A percentile compares a stretch with the other conserved stretches of the same genome.
These are phyloP conservation scores for Prionchulus punctatus DNA, from an alignment of 2,888 invertebrate species.

Conservation along the genomic window DNA sequence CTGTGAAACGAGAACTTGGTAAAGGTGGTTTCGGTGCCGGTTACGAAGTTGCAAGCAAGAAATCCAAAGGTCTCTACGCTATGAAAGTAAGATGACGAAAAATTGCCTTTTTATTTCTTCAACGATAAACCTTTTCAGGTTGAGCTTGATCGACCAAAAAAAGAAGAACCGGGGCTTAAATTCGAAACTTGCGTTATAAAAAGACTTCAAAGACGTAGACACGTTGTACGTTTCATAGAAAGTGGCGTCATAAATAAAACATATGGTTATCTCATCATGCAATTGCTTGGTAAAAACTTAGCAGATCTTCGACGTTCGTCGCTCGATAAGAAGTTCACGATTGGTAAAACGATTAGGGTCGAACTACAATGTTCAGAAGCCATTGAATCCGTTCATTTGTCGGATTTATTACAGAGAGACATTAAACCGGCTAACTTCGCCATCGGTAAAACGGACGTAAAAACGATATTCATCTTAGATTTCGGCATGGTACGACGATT, in stretches of 20 bases:
- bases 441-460: too few relatives aligned
- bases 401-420: not conserved
- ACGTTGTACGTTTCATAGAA: too few relatives aligned
- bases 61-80: too few relatives aligned
- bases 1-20: not conserved
- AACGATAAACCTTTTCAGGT: not conserved
- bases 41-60: conserved; percentile 1
- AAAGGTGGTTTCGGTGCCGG: not conserved
- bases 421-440: too few relatives aligned
- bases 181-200: too few relatives aligned
- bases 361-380: not conserved
- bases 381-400: not conserved
- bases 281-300: not conserved
- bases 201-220: too few relatives aligned
- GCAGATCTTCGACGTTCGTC: not conserved
- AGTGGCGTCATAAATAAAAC: too few relatives aligned
- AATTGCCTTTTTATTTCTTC: too few relatives aligned
- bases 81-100: too few relatives aligned
- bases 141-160: not conserved
- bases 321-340: not conserved
- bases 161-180: not conserved
- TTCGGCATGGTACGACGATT: too few relatives aligned
- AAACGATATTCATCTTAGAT: too few relatives aligned
- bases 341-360: not conserved
- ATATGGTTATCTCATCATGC: not conserved